These are phyloP conservation scores for Aradophagus sp. DNA, from an alignment of 1,140 invertebrate species.

Conservation along the genomic window DNA sequence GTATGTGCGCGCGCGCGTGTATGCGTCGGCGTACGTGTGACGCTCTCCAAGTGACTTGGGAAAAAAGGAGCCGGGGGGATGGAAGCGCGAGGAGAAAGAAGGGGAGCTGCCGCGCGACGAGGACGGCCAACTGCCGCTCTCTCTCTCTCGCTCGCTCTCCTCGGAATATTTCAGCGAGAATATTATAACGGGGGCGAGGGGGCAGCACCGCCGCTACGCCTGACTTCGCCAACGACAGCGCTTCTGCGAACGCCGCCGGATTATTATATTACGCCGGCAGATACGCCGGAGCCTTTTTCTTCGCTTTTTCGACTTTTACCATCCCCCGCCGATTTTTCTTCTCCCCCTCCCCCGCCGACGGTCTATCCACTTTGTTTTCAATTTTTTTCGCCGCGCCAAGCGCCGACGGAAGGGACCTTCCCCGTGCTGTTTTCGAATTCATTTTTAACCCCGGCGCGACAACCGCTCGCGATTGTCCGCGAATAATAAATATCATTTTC, in stretches of 20 bases:
- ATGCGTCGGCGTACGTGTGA: conserved; percentile 7
- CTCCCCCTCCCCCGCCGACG: no score
- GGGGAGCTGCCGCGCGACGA: conserved; percentile 10
- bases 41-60: conserved; percentile 40
- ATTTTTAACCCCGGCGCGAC: conserved; percentile 1
- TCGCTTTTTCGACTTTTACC: conserved; percentile 30
- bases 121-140: conserved; percentile 13
- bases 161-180: conserved; percentile 68
- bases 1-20: not conserved
- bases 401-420: not conserved
- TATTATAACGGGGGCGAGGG: conserved; percentile 61
- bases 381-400: conserved; percentile 6
- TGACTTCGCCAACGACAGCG: conserved; percentile 61
- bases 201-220: conserved; percentile 42
- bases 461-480: not conserved
- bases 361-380: conserved; percentile 5
- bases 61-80: conserved; percentile 41
- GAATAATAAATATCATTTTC: conserved; percentile 23
- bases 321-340: conserved; percentile 16
- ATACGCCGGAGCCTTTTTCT: conserved; percentile 42
- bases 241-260: conserved; percentile 53
- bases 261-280: conserved; percentile 59
- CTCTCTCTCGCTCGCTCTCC: conserved; percentile 52
- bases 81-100: conserved; percentile 19
- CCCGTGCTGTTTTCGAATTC: conserved; percentile 1